Conservation (phyloP, 2,113 vertebrate genomes). For the Amphiprion ocellaris region DNA sequence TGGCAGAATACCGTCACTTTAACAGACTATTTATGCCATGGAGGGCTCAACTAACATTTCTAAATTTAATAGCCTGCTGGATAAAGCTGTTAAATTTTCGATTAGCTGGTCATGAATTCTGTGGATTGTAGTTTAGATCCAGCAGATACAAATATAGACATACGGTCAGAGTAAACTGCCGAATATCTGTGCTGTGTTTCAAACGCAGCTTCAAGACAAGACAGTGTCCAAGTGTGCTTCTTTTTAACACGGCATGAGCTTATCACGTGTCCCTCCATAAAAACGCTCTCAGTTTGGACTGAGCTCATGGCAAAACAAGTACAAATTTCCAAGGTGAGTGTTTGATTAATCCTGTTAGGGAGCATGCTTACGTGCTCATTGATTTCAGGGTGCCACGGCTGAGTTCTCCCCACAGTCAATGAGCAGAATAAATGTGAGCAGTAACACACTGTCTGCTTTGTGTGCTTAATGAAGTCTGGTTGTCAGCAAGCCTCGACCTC, state of each 20-base stretch:
- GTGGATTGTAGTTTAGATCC: no score
- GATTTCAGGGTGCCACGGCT: conserved; percentile 29
- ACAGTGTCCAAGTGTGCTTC: neutral
- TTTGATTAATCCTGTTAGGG: conserved; percentile 55
- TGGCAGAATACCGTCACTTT: no score
- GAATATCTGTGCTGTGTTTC: no score
- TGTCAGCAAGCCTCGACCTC: conserved; percentile 29
- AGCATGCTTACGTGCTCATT: conserved; percentile 48
- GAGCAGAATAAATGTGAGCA: conserved; percentile 54
- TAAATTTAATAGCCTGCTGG: no score
- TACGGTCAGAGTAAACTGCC: no score
- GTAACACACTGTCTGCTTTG: conserved; percentile 31
- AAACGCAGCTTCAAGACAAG: neutral
- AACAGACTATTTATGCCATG: no score
- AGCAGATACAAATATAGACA: no score
- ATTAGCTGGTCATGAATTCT: no score
- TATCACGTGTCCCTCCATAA: neutral
- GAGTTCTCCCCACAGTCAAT: conserved; percentile 36
- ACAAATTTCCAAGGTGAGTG: conserved; percentile 42
- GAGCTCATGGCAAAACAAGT: conserved; percentile 9
- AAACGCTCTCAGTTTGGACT: conserved; percentile 10
- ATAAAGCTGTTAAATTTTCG: no score
- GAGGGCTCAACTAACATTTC: no score
- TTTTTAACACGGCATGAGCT: neutral
- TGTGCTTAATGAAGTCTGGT: conserved; percentile 48